phyloP scores from a whole-genome alignment of 1,140 invertebrate species.

The Papilio xuthus region DNA sequence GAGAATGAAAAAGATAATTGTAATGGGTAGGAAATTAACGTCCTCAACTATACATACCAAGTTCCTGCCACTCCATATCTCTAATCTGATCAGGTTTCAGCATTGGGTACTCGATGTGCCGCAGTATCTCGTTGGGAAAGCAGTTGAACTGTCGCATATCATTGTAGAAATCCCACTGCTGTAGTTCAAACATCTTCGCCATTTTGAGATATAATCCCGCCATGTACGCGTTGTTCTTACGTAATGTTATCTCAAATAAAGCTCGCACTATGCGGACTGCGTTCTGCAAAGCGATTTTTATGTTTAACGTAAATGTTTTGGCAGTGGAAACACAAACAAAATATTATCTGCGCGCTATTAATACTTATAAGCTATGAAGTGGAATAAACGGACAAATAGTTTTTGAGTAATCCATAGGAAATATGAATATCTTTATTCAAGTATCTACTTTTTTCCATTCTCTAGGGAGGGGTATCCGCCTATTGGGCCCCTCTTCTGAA shows the following conservation, averaged over 20 bases:
- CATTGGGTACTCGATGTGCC: slow-evolving; percentile 90
- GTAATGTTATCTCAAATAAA: slow-evolving; percentile 96
- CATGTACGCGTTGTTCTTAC: slow-evolving; percentile 94
- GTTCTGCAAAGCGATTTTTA: slow-evolving; percentile 84
- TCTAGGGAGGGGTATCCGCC: too few relatives aligned
- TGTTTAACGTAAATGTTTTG: too few relatives aligned
- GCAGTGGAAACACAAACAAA: too few relatives aligned
- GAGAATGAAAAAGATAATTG: too few relatives aligned
- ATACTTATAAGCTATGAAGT: too few relatives aligned
- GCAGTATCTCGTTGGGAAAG: slow-evolving; percentile 89
- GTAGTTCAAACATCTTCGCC: slow-evolving; percentile 94
- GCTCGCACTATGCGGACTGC: slow-evolving; percentile 94
- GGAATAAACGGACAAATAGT: too few relatives aligned
- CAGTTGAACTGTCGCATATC: slow-evolving; percentile 93
- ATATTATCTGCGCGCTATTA: too few relatives aligned
- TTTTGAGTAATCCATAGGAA: too few relatives aligned
- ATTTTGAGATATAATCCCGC: slow-evolving; percentile 90
- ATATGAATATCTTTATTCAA: too few relatives aligned
- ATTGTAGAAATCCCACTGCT: slow-evolving; percentile 94
- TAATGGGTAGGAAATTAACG: not conserved
- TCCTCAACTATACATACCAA: slow-evolving; percentile 83
- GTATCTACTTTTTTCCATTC: too few relatives aligned
- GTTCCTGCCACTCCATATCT: slow-evolving; percentile 94
- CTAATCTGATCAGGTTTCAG: slow-evolving; percentile 89
- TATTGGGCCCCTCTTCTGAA: too few relatives aligned